phyloP scores from a whole-genome alignment of 30 jellyfish, hydroid and myxozoan species.

The Turritopsis dohrnii region DNA sequence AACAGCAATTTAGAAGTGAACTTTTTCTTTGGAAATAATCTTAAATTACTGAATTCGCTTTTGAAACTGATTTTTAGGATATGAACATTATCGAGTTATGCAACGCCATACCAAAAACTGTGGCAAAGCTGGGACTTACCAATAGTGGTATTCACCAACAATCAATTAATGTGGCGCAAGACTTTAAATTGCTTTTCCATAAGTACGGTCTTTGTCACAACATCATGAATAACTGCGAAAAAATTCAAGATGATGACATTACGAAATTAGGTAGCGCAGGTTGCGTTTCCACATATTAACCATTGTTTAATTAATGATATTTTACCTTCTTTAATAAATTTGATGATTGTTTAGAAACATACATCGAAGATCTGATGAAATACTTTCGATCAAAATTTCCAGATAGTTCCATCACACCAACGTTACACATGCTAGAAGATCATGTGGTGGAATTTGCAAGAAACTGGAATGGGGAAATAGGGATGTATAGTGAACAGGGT shows the following conservation, averaged over 20 bases:
- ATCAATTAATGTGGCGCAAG: background rate
- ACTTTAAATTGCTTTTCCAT: background rate
- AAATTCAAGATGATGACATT: background rate
- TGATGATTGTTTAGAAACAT: background rate
- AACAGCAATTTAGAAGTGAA: background rate
- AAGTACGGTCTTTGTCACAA: background rate
- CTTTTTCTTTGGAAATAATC: too few species aligned
- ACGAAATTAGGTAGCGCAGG: background rate
- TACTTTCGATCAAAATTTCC: background rate
- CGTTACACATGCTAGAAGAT: background rate
- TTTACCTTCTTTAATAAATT: background rate
- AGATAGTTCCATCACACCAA: background rate
- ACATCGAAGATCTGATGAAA: background rate
- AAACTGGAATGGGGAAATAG: background rate
- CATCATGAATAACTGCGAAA: background rate
- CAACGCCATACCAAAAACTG: background rate
- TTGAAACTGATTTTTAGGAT: background rate
- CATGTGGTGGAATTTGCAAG: background rate
- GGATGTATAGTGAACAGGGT: background rate
- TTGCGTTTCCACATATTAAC: background rate
- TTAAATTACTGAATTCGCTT: background rate
- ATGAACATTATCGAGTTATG: background rate
- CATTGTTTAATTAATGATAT: background rate
- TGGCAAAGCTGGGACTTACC: background rate
- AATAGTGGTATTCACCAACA: background rate